These are phyloP conservation scores for Catotricha subobsoleta DNA, from an alignment of 2,888 invertebrate genomes.

Conservation along the genomic window DNA sequence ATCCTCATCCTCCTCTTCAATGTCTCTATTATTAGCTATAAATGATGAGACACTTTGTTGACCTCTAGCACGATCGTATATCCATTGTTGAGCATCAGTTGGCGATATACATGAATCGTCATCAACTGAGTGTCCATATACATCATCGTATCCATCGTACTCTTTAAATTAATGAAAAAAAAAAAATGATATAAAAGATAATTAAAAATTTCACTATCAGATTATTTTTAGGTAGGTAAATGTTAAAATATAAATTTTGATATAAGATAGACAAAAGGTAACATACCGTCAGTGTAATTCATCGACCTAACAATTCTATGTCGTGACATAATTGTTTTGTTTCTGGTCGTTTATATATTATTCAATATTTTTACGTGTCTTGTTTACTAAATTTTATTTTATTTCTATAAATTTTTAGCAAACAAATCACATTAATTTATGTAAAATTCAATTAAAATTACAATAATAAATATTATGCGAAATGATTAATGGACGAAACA, in stretches of 20 bases:
- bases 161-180: constrained; percentile 32
- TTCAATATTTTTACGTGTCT: constrained; percentile 17
- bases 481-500: too few species aligned
- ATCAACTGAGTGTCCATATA: constrained; percentile 86
- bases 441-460: too few species aligned
- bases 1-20: constrained; percentile 50
- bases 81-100: constrained; percentile 64
- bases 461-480: too few species aligned
- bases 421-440: too few species aligned
- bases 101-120: constrained; percentile 85
- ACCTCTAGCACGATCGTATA: constrained; percentile 63
- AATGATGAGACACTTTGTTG: constrained; percentile 58
- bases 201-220: not conserved
- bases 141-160: constrained; percentile 66
- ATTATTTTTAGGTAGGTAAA: too few species aligned
- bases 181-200: not conserved
- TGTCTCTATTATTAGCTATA: constrained; percentile 45
- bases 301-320: constrained; percentile 71
- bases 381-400: not conserved
- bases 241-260: too few species aligned
- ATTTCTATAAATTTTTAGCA: too few species aligned
- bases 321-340: too few species aligned
- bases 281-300: constrained; percentile 61
- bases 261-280: constrained; percentile 2
- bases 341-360: too few species aligned